Conservation (phyloP, 2,113 vertebrate genomes). For the Prionailurus bengalensis region DNA sequence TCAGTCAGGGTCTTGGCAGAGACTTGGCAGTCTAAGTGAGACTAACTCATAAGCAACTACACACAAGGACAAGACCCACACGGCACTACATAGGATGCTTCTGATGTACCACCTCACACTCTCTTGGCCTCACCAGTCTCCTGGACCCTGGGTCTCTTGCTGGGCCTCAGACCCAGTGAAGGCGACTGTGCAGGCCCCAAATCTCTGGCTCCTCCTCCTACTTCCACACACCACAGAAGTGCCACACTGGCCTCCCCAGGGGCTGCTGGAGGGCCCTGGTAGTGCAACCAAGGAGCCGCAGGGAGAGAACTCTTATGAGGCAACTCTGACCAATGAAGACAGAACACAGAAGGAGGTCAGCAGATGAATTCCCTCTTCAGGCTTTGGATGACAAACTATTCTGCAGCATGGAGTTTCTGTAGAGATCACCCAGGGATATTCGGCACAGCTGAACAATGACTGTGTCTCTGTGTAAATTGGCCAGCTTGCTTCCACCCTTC, state of each 20-base stretch:
- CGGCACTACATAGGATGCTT: background rate
- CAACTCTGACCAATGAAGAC: background rate
- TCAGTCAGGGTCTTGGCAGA: background rate
- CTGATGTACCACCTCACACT: accelerated
- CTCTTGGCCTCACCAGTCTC: background rate
- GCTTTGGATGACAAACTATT: background rate
- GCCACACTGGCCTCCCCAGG: background rate
- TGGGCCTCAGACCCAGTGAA: background rate
- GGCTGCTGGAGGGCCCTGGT: background rate
- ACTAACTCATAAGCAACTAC: background rate
- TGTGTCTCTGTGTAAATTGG: background rate
- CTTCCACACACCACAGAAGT: background rate
- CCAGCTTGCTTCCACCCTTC: background rate
- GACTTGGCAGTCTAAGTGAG: background rate
- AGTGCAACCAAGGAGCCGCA: background rate
- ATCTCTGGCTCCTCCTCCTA: background rate
- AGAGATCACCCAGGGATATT: background rate
- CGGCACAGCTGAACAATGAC: background rate
- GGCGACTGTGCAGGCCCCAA: background rate
- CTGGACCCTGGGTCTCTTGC: background rate
- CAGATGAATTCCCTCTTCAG: background rate
- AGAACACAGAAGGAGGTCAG: background rate
- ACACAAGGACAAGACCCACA: background rate
- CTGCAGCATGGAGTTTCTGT: background rate
- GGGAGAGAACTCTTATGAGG: background rate